Evolutionary conservation across 1,140 invertebrate genomes (phyloP).

Genomic region (Drosophila albomicans): DNA sequence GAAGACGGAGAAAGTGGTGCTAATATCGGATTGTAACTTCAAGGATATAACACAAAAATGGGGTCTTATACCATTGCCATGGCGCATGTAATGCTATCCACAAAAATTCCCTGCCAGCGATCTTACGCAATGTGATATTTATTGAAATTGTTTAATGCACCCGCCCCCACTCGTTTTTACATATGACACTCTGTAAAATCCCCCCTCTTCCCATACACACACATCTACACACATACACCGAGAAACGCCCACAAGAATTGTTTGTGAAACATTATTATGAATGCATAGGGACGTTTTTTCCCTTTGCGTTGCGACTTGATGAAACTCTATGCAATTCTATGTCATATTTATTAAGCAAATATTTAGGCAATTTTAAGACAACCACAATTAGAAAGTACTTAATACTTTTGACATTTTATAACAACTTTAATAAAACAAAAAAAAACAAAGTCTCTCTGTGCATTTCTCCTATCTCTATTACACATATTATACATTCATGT

Average conservation of each 20-base stretch:
- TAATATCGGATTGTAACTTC: conserved; percentile 71
- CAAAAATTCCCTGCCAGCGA: conserved; percentile 57
- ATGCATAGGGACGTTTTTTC: conserved; percentile 44
- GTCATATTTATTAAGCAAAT: conserved; percentile 72
- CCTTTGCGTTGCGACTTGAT: conserved; percentile 63
- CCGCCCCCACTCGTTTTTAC: conserved; percentile 49
- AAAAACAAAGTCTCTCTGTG: conserved; percentile 21
- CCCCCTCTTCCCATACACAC: conserved; percentile 20
- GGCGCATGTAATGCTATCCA: conserved; percentile 66
- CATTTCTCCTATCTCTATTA: conserved; percentile 14
- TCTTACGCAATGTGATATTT: conserved; percentile 79
- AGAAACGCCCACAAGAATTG: conserved; percentile 74
- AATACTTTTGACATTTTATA: conserved; percentile 55
- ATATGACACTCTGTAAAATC: conserved; percentile 34
- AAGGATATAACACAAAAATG: conserved; percentile 83
- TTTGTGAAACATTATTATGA: conserved; percentile 61
- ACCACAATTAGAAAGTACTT: conserved; percentile 51
- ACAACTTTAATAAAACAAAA: conserved; percentile 58
- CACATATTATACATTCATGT: background rate
- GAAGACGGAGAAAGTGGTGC: conserved; percentile 74
- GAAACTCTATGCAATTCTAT: conserved; percentile 65
- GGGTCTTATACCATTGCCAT: conserved; percentile 80
- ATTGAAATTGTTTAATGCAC: conserved; percentile 74
- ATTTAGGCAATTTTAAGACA: conserved; percentile 65
- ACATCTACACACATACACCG: conserved; percentile 50